Evolutionary conservation across 2,113 vertebrate genomes (phyloP), one percentile per base, ranked within the genome.

Genomic region (Cygnus atratus): DNA sequence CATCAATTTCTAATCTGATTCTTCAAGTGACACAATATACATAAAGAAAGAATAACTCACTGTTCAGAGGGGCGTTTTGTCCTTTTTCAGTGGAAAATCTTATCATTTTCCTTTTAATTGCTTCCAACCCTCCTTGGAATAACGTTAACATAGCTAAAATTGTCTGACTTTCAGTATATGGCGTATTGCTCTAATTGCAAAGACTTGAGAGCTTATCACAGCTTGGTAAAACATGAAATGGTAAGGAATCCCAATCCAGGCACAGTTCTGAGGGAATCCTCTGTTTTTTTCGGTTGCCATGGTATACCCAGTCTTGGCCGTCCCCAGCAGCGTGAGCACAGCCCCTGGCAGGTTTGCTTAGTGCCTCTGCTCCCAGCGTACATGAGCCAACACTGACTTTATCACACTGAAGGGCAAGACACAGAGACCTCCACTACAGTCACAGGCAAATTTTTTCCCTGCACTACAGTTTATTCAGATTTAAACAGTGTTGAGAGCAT

Each of bases 71-170:
- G 11, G 13, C 4, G n/a, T 63, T 65, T 58, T 63, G 48, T 13
- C 28, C 66, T 74, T 55, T 72, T 25, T 67, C 71, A 4, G 48
- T 25, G 41, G 77, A 58, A 88, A 86, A 72, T 58, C 62, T 89
- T 91, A 82, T 80, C 83, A 14, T n/a, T 92, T 86, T 43, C 33
- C 46, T 88, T 74, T 72, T 90, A 94, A 87, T 91, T 93, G 73
- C 63, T 95, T 82, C 55, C 57, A 82, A 14, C 58, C 84, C 88
- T 79, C 93, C n/a, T 68, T 62, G 48, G 86, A 88, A 87, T 33
- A 83, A 20, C 35, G 44, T 89, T 80, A 79, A 65, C 54, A 76
- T 4, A 80, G 90, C 83, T 66, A 74, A 81, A 87, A 65, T 37
- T 75, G 83, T 59, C 86, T 65, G 93, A 63, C 43, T 96, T 71